Evolutionary conservation across 2,797 vertebrate genomes (phyloP).

Genomic region (Acropternis orthonyx): DNA sequence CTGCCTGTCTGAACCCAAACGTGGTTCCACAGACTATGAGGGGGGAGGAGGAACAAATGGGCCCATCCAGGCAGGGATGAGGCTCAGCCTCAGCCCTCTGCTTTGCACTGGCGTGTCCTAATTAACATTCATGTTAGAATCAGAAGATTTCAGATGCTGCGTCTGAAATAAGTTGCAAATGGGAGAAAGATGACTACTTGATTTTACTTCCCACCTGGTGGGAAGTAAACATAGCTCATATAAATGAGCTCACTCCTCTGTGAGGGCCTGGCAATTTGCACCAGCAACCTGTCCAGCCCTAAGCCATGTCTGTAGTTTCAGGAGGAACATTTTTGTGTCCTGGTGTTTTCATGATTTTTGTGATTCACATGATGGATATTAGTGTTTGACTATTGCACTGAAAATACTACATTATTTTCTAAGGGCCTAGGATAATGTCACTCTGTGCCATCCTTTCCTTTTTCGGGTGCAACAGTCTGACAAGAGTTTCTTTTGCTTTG

Average conservation of each 20-base stretch:
- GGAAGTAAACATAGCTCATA: not conserved
- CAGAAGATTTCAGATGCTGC: not conserved
- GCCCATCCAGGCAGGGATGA: not conserved
- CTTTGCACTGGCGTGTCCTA: not conserved
- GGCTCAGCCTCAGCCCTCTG: not conserved
- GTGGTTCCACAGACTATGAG: not conserved
- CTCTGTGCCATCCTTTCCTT: not conserved
- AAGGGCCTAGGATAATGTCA: not conserved
- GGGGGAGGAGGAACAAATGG: not conserved
- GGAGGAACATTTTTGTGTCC: not conserved
- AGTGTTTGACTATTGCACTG: not conserved
- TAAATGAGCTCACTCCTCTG: not conserved
- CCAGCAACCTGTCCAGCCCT: not conserved
- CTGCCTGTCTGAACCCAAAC: not conserved
- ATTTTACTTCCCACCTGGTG: not conserved
- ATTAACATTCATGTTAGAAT: not conserved
- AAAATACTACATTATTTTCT: not conserved
- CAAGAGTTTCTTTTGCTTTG: not conserved
- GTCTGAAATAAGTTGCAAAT: not conserved
- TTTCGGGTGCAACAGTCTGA: not conserved
- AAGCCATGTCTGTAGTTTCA: not conserved
- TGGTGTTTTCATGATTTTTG: not conserved
- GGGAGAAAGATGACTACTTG: not conserved
- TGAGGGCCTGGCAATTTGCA: not conserved
- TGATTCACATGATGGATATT: not conserved